Evolutionary conservation across 2,113 vertebrate genomes (phyloP), one percentile per base, ranked within the genome.

Genomic region (Scalopus aquaticus): DNA sequence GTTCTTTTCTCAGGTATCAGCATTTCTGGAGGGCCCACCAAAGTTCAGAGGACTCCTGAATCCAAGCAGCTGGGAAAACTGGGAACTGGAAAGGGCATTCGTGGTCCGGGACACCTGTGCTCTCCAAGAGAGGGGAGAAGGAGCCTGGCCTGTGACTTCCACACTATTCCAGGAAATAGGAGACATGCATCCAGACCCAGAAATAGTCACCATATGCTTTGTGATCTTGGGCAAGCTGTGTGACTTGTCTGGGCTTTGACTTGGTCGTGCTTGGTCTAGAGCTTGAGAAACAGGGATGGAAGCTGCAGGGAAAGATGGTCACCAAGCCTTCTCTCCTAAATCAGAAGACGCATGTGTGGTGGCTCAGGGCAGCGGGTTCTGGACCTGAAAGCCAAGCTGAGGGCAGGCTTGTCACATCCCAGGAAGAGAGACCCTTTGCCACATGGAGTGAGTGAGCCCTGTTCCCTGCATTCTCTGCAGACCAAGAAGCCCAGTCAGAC

Each of bases 1-100:
- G 3, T 85, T 93, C 32, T 87, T 92, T 94, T 69, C 69, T 56
- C 20, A 49, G 51, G 67, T 54, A 32, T 74, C 44, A 72, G 54
- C 16, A 58, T 46, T 87, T n/a, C 44, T 79, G 24, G 74, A 91
- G 35, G 46, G 26, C 17, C 42, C 72, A 54, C 9, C 74, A 26
- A 78, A 84, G 62, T 67, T 88, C 91, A 46, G 28, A 37, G 65
- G 32, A 76, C 35, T 32, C 22, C 37, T 58, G 54, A 2, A 39
- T 39, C 20, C 26, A 76, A 46, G 70, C 12, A 69, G 13, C 46
- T 37, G 30, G 20, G 49, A 13, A n/a, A 58, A 58, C 5, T 56
- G 20, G 20, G 7, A 56, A 19, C 15, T 2, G 28, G 67, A 8
- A 35, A 11, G 32, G 37, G 2, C 2, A 46, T 8, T 32, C 0